phyloP scores from a whole-genome alignment of 2,888 invertebrate genomes.

The Helobdella robusta region DNA sequence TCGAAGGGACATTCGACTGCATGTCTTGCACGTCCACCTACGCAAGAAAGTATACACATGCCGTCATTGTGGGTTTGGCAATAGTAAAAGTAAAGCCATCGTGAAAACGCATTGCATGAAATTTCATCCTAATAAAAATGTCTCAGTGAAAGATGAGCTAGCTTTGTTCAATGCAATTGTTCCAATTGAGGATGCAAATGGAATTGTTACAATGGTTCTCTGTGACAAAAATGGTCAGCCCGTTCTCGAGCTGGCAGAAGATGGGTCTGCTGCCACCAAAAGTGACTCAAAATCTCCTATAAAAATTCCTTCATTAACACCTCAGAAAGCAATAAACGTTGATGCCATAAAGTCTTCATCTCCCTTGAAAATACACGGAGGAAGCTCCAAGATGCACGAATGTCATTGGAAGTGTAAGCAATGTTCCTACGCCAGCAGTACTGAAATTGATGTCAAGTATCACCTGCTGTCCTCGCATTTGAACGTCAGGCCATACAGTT shows the following conservation, averaged over 20 bases:
- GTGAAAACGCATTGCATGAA: conserved; percentile 26
- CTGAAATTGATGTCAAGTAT: conserved; percentile 25
- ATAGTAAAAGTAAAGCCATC: conserved; percentile 29
- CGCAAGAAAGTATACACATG: conserved; percentile 29
- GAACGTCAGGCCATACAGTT: conserved; percentile 28
- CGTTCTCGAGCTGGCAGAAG: conserved; percentile 18
- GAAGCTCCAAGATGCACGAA: background rate
- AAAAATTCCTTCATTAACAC: too few relatives aligned
- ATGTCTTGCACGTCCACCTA: conserved; percentile 30
- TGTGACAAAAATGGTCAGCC: conserved; percentile 22
- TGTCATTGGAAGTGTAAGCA: conserved; percentile 28
- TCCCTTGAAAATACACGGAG: background rate
- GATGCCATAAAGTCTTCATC: background rate
- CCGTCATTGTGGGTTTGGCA: conserved; percentile 30
- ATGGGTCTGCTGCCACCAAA: background rate
- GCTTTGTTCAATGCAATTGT: conserved; percentile 26
- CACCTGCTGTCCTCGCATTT: conserved; percentile 29
- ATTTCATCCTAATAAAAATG: conserved; percentile 23
- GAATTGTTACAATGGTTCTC: conserved; percentile 27
- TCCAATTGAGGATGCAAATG: conserved; percentile 27
- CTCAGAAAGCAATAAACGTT: background rate
- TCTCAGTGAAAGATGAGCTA: conserved; percentile 28
- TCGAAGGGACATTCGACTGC: conserved; percentile 27
- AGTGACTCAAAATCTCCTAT: background rate
- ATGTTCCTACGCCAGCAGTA: conserved; percentile 25